Conservation (phyloP, 2,888 invertebrate genomes). For the Chalcosyrphus nemorum region DNA sequence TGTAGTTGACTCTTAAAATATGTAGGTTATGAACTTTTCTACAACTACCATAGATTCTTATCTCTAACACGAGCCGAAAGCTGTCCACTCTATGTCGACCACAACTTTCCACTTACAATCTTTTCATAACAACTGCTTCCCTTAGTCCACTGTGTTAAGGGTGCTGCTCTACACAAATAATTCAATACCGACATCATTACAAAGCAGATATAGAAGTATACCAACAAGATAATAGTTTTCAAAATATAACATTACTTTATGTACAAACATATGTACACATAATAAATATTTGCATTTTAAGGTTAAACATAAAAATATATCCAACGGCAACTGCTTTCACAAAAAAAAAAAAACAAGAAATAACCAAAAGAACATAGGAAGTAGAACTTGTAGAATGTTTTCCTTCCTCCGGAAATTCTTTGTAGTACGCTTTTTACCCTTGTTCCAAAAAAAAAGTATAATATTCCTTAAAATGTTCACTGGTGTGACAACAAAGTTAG, state of each 20-base stretch:
- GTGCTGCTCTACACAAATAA: neutral
- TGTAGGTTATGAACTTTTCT: neutral
- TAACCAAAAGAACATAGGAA: conserved; percentile 3
- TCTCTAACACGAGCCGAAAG: neutral
- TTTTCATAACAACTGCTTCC: neutral
- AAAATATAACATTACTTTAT: neutral
- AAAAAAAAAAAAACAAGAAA: neutral
- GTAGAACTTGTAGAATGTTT: conserved; percentile 13
- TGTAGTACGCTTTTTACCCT: neutral
- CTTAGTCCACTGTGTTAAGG: neutral
- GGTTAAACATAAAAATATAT: neutral
- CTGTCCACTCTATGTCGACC: neutral
- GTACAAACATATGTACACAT: neutral
- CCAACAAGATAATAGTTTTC: neutral
- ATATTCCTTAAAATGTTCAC: conserved; percentile 10
- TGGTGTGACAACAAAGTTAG: conserved; percentile 11
- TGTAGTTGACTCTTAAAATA: neutral
- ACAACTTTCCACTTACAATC: neutral
- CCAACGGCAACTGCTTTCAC: neutral
- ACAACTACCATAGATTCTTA: neutral
- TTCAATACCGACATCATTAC: neutral
- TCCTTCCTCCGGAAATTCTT: conserved; percentile 9
- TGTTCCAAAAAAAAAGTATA: neutral
- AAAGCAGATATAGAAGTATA: neutral
- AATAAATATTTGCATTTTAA: neutral